Base-by-base conservation (phyloP, 2,888 invertebrate species). In the Apeira syringaria region DNA sequence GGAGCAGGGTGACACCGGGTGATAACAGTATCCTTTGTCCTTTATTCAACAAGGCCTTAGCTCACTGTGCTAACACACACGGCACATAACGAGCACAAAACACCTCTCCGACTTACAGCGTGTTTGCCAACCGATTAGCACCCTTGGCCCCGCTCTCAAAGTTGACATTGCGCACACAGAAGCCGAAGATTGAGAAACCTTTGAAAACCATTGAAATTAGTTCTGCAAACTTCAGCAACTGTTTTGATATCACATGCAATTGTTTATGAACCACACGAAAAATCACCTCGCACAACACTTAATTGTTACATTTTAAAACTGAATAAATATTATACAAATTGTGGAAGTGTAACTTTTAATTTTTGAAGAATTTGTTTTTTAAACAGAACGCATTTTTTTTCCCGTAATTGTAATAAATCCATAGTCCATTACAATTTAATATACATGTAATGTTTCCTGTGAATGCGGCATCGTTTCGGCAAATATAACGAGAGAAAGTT, bases 51-150 rank as follows among this genome's bases (percentile, higher is more conserved):
- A 64, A 64, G 64, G 64, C 66, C 76, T 68, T 64, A 63, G 63
- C 63, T 70, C 69, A 70, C 74, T 76, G 71, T 75, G 77, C 72
- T 86, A 85, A 86, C 68, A 79, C 61, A 61, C 63, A 72, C 63
- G 59, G 69, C 66, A 80, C 69, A 83, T 80, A 81, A 56, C 33
- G 46, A 64, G 64, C 62, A 62, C 67, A 66, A 72, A 69, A 69
- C 73, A 70, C 73, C 68, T 67, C 61, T 63, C 66, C 61, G 71
- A 74, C 70, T 71, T 81, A 74, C 74, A 76, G 66, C 66, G 56
- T 88, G 80, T 88, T 88, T 87, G 84, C 66, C 68, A 60, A 77
- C 64, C 76, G 88, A 87, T 88, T 88, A 88, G 68, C 86, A 80
- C 67, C 58, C 68, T 79, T 72, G 78, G 79, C 72, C 76, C 77